Conservation (phyloP, 2,113 vertebrate genomes). For the Sitta europaea region DNA sequence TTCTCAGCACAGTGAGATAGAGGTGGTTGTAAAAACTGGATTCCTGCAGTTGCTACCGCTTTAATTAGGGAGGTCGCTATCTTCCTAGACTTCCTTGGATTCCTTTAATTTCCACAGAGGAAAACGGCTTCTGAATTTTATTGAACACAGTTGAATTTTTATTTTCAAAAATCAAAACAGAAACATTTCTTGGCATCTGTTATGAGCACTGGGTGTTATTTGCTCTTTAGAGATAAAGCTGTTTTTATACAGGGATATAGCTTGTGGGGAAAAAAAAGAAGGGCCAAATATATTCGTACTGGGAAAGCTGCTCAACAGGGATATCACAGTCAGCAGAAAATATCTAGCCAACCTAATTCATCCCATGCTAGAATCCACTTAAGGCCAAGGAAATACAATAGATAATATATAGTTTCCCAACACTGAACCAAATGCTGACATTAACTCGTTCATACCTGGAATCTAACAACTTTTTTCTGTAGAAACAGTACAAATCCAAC, state of each 20-base stretch:
- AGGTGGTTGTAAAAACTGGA: slow-evolving; percentile 80
- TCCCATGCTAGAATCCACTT: slow-evolving; percentile 54
- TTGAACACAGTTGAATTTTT: slow-evolving; percentile 85
- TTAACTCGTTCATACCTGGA: slow-evolving; percentile 65
- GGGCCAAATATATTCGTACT: slow-evolving; percentile 73
- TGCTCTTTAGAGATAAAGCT: slow-evolving; percentile 85
- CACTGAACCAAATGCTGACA: slow-evolving; percentile 20
- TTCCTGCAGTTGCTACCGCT: slow-evolving; percentile 85
- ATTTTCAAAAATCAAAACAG: slow-evolving; percentile 84
- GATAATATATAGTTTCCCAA: slow-evolving; percentile 47
- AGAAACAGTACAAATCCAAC: neutral
- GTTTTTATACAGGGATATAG: slow-evolving; percentile 73
- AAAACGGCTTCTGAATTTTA: slow-evolving; percentile 82
- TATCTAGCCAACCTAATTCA: slow-evolving; percentile 57
- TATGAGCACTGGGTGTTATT: slow-evolving; percentile 83
- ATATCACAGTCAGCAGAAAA: slow-evolving; percentile 73
- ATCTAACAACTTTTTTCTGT: neutral
- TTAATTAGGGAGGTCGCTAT: slow-evolving; percentile 91
- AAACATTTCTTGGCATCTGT: slow-evolving; percentile 83
- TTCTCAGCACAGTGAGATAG: slow-evolving; percentile 82
- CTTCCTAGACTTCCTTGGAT: slow-evolving; percentile 83
- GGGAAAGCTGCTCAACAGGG: slow-evolving; percentile 74
- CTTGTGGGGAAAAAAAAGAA: slow-evolving; percentile 67
- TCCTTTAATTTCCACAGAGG: slow-evolving; percentile 90
- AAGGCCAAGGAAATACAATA: slow-evolving; percentile 64